Percentiles rank a stretch among this genome's conserved stretches.
phyloP scores from a whole-genome alignment of 2,113 vertebrate genomes.

The Chionomys nivalis region DNA sequence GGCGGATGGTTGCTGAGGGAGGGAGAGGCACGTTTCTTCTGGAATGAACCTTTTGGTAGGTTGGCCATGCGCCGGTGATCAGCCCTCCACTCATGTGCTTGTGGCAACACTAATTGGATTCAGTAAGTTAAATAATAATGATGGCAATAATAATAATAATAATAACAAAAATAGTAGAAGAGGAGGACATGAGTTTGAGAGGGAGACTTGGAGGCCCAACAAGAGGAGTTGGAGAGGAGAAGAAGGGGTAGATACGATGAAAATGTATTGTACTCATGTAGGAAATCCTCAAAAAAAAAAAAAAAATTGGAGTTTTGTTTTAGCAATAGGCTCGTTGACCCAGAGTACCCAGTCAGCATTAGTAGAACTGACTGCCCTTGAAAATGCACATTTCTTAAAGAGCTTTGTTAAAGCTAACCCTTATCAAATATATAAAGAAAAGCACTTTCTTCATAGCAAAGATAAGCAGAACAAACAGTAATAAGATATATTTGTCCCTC shows the following conservation, averaged over 20 bases:
- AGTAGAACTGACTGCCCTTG: neutral
- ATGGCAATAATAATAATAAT: neutral
- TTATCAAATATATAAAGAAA: constrained; percentile 39
- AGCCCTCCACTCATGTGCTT: neutral
- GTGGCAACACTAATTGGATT: neutral
- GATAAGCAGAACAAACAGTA: neutral
- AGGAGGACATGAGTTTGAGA: neutral
- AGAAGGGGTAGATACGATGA: neutral
- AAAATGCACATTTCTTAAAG: neutral
- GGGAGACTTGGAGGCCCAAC: no score
- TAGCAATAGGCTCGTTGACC: neutral
- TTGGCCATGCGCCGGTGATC: neutral
- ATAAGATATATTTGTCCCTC: neutral
- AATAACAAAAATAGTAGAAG: neutral
- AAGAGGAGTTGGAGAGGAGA: neutral
- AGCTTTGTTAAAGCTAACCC: neutral
- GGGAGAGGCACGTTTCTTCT: neutral
- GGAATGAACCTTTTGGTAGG: neutral
- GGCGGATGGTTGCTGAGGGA: neutral
- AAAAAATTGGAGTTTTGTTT: neutral
- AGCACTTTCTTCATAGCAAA: constrained; percentile 22
- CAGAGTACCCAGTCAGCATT: neutral
- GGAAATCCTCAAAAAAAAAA: neutral
- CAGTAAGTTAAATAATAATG: neutral
- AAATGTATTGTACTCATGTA: neutral